Conservation (phyloP, 2,113 vertebrate genomes). For the Brachirus orientalis region DNA sequence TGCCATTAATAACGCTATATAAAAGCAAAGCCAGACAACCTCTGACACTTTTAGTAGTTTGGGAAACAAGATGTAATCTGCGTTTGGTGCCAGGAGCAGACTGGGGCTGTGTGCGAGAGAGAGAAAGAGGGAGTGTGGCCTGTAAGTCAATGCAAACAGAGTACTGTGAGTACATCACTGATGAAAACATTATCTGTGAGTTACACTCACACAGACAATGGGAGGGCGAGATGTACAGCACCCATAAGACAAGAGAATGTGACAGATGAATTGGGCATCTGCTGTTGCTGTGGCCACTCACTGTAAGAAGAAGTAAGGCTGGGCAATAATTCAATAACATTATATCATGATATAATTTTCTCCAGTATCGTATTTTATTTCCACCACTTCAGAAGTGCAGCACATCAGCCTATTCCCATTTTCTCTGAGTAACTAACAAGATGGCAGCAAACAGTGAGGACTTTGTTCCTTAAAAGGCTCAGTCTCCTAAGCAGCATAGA, state of each 20-base stretch:
- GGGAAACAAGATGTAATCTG: slow-evolving; percentile 84
- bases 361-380: no score
- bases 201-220: slow-evolving; percentile 64
- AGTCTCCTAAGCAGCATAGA: no score
- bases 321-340: no score
- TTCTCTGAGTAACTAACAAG: no score
- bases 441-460: slow-evolving; percentile 21
- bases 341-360: no score
- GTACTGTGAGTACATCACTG: slow-evolving; percentile 70
- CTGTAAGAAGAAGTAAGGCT: background rate
- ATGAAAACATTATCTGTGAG: slow-evolving; percentile 75
- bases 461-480: no score
- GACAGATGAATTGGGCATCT: slow-evolving; percentile 50
- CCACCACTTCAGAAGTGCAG: no score
- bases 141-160: slow-evolving; percentile 77
- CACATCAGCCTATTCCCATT: no score
- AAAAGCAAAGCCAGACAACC: slow-evolving; percentile 81
- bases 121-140: slow-evolving; percentile 67
- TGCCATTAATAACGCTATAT: slow-evolving; percentile 83
- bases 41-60: slow-evolving; percentile 85
- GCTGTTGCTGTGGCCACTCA: slow-evolving; percentile 49
- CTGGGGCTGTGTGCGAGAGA: slow-evolving; percentile 45
- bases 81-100: slow-evolving; percentile 79
- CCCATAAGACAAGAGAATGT: slow-evolving; percentile 52
- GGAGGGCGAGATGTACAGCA: slow-evolving; percentile 47